Base-by-base conservation (phyloP, 2,888 invertebrate species). In the Macaria notata region DNA sequence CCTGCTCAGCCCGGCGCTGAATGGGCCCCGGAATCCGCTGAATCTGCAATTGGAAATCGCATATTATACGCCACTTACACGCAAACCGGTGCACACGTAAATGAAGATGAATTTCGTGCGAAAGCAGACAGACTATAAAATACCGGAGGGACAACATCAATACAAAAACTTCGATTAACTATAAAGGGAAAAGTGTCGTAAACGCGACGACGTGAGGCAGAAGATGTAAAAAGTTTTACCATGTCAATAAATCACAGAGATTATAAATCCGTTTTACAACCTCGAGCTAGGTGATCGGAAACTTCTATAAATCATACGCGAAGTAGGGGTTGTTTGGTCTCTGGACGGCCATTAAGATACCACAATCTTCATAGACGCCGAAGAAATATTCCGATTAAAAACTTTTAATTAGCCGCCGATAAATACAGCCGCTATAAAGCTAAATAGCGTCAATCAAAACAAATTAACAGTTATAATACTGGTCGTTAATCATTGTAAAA, bases 241-340 rank as follows among this genome's bases (percentile, higher is more conserved):
- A 66, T 78, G 69, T 68, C 83, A 70, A 87, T 88, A 89, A 87
- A 88, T 89, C 87, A 85, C 67, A 56, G 68, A 80, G 79, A 84
- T 85, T 85, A 83, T 85, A 88, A 86, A 87, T 88, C 82, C 83
- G 71, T 80, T 88, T 84, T 81, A 83, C 79, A 83, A 75, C 81
- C 76, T 76, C 76, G 80, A 84, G 79, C 75, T 80, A 84, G 79
- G 77, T 82, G 79, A 85, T 86, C 75, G 75, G 78, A 72, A 79
- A 78, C 63, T 66, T 69, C 73, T 71, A 76, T 88, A 88, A 89
- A 87, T 88, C 87, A 86, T 79, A 78, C 73, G 63, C 68, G 75
- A 76, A 84, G 81, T 79, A 72, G 78, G 83, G 81, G 81, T 79
- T 78, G 76, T 73, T 76, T 66, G 68, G 68, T 79, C 81, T 74